Evolutionary conservation across 1,140 invertebrate genomes (phyloP).

Genomic region (Magallana gigas): DNA sequence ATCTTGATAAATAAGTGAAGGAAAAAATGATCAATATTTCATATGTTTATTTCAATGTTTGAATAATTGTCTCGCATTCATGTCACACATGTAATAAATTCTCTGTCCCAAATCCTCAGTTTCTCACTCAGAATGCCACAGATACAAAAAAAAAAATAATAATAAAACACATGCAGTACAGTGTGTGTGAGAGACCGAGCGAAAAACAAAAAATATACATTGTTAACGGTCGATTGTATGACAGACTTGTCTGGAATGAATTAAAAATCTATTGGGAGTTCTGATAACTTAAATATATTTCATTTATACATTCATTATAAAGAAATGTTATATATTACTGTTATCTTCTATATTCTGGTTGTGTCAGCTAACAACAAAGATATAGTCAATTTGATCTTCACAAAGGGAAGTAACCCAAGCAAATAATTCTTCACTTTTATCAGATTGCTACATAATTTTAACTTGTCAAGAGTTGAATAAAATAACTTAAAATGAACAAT

Average conservation of each 20-base stretch:
- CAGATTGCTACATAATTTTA: too few relatives aligned
- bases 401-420: too few relatives aligned
- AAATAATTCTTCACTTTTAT: too few relatives aligned
- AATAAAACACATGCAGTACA: neutral
- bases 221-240: neutral
- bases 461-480: too few relatives aligned
- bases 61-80: neutral
- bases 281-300: neutral
- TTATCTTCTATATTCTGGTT: too few relatives aligned
- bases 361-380: too few relatives aligned
- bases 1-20: too few relatives aligned
- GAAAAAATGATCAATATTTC: neutral
- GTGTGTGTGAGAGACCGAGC: neutral
- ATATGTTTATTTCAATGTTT: constrained; percentile 30
- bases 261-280: constrained; percentile 13
- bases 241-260: constrained; percentile 14
- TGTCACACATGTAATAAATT: constrained; percentile 17
- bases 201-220: neutral
- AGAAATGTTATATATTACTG: too few relatives aligned
- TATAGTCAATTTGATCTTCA: too few relatives aligned
- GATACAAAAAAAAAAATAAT: neutral
- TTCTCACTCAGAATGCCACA: neutral
- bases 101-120: neutral
- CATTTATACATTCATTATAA: too few relatives aligned
- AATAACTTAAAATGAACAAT: too few relatives aligned